Base-by-base conservation (phyloP, 2,888 invertebrate genomes). In the Artemia sp. region DNA sequence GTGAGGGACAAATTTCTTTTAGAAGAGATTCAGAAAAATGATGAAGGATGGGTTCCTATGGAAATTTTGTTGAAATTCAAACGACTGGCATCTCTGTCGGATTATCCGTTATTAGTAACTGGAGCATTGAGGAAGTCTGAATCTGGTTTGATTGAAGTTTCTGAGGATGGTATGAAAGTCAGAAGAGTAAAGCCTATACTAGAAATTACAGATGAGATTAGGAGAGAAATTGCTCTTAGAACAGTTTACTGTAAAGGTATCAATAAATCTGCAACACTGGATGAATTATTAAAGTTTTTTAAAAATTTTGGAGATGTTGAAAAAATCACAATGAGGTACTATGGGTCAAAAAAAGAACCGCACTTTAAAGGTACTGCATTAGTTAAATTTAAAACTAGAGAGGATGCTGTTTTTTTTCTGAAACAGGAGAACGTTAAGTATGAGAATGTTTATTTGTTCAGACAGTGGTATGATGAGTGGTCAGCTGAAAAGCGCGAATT, bases 281-380 rank as follows among this genome's bases (percentile, higher is more conserved):
- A 90, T 73, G 84, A 85, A 8, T 78, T 93, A 8, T 82, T 90
- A 69, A 83, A 82, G 70, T 92, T 85, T 78, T 86, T 92, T 75
- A 84, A 83, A 72, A 79, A 83, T 12, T 84, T 83, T 76, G 89
- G 89, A 0, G 81, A 82, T 66, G 82, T 86, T 0, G 86, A 87
- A 68, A 86, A 87, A 74, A 80, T 91, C 12, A 73, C 81, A 80
- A 80, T 82, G 80, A 77, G 82, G 69, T 78, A 79, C 71, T 86
- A 83, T 74, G 87, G 88, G 74, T 85, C 84, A 73, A 80, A 82
- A 1, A 72, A 70, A 24, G 66, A 50, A 14, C 14, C 84, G 69
- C 78, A 83, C 72, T 92, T 92, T 77, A 92, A 96, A 80, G 97
- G 96, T 68, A 96, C 96, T 1, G 86, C 94, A 68, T 95, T 94